These are phyloP conservation scores for Myotis yumanensis DNA, from an alignment of 2,113 vertebrate genomes.

Conservation along the genomic window DNA sequence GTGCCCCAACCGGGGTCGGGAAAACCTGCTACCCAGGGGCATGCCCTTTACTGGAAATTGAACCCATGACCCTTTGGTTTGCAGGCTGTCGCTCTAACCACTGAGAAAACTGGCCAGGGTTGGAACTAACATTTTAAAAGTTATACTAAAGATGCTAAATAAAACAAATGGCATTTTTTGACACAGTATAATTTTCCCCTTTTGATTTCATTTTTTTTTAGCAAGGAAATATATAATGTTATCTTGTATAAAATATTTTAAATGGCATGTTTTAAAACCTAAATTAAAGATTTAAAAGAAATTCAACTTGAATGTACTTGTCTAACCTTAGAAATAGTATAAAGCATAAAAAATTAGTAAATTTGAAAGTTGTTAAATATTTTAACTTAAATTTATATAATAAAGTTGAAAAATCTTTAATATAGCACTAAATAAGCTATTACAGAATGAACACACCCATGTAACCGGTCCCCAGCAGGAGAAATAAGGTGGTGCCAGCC, in stretches of 20 bases:
- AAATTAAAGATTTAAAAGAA: conserved; percentile 14
- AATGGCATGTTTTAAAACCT: not conserved
- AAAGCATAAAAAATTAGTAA: not conserved
- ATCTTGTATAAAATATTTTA: not conserved
- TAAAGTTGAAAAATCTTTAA: not conserved
- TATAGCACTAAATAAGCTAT: not conserved
- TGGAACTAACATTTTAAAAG: not conserved
- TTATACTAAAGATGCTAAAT: not conserved
- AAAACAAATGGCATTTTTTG: conserved; percentile 3
- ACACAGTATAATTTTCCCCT: not conserved
- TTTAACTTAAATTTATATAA: not conserved
- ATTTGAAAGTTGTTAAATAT: not conserved
- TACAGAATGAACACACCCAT: not conserved
- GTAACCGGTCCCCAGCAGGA: not conserved
- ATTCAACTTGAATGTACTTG: not conserved
- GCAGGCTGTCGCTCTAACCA: no score
- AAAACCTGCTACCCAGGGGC: no score
- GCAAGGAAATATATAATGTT: not conserved
- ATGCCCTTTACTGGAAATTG: no score
- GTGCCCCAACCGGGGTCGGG: no score
- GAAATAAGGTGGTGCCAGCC: not conserved
- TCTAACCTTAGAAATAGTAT: conserved; percentile 14
- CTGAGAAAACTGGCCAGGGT: no score
- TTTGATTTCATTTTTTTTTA: conserved; percentile 22
- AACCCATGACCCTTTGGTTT: no score